These are phyloP conservation scores for Micropoecilia bifurca DNA, from an alignment of 2,797 vertebrate genomes.

Conservation along the genomic window DNA sequence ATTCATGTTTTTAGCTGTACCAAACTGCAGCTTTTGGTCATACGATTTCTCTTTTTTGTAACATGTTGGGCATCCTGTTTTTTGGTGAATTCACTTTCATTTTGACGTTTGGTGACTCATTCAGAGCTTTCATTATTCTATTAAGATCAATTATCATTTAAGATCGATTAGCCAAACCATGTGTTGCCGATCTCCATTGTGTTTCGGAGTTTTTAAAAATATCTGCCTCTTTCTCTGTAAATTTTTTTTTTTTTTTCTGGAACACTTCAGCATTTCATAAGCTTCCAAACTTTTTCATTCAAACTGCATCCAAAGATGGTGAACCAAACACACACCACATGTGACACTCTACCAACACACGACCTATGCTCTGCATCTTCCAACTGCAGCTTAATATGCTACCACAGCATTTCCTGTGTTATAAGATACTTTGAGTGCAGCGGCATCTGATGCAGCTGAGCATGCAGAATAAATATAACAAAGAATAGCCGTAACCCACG, in stretches of 20 bases:
- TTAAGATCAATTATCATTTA: neutral
- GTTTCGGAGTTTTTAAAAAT: neutral
- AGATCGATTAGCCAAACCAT: neutral
- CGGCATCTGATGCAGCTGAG: slow-evolving; percentile 22
- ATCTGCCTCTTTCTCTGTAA: neutral
- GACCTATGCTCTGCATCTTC: slow-evolving; percentile 30
- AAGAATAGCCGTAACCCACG: neutral
- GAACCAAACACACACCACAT: slow-evolving; percentile 6
- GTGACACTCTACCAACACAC: neutral
- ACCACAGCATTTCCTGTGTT: slow-evolving; percentile 62
- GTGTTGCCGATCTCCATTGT: neutral
- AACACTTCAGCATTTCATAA: neutral
- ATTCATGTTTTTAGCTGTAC: neutral
- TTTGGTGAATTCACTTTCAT: neutral
- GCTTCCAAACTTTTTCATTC: neutral
- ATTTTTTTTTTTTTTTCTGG: neutral
- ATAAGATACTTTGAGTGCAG: slow-evolving; percentile 46
- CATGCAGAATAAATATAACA: neutral
- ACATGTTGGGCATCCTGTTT: neutral
- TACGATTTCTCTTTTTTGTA: neutral
- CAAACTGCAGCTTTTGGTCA: neutral
- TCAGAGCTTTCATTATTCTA: neutral
- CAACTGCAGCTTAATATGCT: slow-evolving; percentile 43
- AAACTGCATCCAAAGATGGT: slow-evolving; percentile 4
- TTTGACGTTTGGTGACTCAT: neutral